These are phyloP conservation scores for Boulengeromyrus knoepffleri DNA, from an alignment of 2,113 vertebrate genomes.

Conservation along the genomic window DNA sequence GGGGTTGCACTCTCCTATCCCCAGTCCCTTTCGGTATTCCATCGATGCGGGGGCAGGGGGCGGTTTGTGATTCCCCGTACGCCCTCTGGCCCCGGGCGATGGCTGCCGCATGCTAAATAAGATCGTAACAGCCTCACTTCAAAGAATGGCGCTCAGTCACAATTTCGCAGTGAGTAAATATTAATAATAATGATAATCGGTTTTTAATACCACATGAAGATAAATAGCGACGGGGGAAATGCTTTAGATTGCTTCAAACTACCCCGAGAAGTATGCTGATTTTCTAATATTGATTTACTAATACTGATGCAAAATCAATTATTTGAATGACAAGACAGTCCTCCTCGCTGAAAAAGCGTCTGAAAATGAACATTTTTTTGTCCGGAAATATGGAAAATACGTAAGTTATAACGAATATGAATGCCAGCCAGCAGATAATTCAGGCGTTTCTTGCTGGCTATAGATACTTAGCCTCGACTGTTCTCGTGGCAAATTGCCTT, in stretches of 20 bases:
- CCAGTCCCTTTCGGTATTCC: not conserved
- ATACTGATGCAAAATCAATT: not conserved
- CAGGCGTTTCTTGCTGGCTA: not conserved
- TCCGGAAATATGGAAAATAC: not conserved
- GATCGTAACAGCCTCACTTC: not conserved
- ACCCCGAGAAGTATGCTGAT: not conserved
- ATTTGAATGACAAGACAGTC: not conserved
- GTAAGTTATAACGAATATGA: not conserved
- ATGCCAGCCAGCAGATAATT: not conserved
- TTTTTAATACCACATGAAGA: not conserved
- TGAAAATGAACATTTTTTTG: not conserved
- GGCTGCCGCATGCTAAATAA: not conserved
- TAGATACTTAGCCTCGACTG: not conserved
- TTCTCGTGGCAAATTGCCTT: not conserved
- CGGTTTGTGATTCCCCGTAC: not conserved
- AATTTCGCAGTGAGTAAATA: not conserved
- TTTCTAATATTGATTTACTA: not conserved
- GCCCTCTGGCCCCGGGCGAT: not conserved
- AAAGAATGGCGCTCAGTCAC: not conserved
- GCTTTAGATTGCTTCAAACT: not conserved
- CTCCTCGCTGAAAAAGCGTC: not conserved
- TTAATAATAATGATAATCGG: not conserved
- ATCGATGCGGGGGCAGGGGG: constrained; percentile 2
- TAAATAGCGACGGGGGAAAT: not conserved
- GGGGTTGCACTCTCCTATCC: constrained; percentile 16